Evolutionary conservation across 2,888 invertebrate species (phyloP).

Genomic region (Mythimna impura): DNA sequence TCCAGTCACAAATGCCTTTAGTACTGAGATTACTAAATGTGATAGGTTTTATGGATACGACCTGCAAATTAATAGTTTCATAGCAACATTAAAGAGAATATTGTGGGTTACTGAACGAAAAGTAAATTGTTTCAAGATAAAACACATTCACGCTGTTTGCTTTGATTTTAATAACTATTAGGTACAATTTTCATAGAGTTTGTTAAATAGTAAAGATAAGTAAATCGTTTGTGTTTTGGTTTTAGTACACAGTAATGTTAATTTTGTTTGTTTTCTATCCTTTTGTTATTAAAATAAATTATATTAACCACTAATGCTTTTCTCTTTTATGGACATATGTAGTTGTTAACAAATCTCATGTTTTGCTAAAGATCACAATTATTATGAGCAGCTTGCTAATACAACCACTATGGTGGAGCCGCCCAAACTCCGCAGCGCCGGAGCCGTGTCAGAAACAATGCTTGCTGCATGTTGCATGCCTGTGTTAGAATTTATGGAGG

Average conservation of each 20-base stretch:
- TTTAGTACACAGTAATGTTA: neutral
- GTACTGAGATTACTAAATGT: slow-evolving; percentile 27
- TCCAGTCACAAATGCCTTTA: slow-evolving; percentile 38
- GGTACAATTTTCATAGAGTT: neutral
- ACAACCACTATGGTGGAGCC: too few relatives aligned
- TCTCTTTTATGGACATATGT: too few relatives aligned
- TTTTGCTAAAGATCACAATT: too few relatives aligned
- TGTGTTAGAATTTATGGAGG: too few relatives aligned
- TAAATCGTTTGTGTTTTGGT: neutral
- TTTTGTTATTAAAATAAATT: neutral
- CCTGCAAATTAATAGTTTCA: slow-evolving; percentile 58
- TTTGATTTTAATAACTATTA: slow-evolving; percentile 2
- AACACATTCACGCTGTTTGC: slow-evolving; percentile 13
- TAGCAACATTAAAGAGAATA: slow-evolving; percentile 44
- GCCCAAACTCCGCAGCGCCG: too few relatives aligned
- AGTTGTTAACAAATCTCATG: too few relatives aligned
- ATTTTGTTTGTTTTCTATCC: neutral
- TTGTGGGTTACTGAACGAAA: slow-evolving; percentile 32
- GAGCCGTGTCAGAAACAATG: too few relatives aligned
- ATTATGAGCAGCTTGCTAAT: too few relatives aligned
- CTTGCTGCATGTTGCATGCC: too few relatives aligned
- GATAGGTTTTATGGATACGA: slow-evolving; percentile 45
- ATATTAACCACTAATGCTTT: too few relatives aligned
- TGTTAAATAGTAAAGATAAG: slow-evolving; percentile 1
- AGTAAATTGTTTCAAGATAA: slow-evolving; percentile 23